Evolutionary conservation across 2,888 invertebrate species (phyloP).

Genomic region (Campoplex capitator): DNA sequence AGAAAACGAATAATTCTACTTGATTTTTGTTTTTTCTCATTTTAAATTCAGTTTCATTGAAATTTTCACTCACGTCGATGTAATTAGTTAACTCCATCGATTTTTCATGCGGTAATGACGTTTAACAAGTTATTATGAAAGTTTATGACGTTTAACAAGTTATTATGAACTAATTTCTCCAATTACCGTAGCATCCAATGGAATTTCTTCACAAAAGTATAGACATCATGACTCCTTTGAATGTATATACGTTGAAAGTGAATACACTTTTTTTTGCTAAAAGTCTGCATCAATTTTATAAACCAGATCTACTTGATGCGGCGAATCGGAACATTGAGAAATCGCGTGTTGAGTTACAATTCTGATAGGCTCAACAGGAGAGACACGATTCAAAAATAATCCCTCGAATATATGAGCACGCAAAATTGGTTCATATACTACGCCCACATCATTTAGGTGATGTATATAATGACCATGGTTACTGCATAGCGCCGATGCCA

Average conservation of each 20-base stretch:
- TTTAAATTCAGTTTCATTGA: neutral
- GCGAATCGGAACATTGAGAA: neutral
- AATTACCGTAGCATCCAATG: too few species aligned
- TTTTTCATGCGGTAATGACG: too few species aligned
- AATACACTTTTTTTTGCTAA: neutral
- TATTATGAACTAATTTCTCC: too few species aligned
- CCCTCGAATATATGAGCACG: slow-evolving; percentile 2
- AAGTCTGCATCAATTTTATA: neutral
- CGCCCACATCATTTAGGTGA: neutral
- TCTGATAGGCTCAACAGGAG: neutral
- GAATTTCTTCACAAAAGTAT: neutral
- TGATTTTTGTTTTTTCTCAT: neutral
- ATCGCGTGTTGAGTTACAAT: slow-evolving; percentile 36
- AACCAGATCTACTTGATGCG: neutral
- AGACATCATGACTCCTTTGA: neutral
- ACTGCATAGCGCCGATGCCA: slow-evolving; percentile 22
- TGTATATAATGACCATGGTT: slow-evolving; percentile 31
- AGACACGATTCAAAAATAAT: slow-evolving; percentile 17
- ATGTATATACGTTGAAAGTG: neutral
- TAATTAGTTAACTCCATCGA: too few species aligned
- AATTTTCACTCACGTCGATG: neutral
- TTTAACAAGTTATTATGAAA: too few species aligned
- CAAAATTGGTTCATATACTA: slow-evolving; percentile 11
- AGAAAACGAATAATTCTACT: neutral
- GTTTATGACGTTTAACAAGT: too few species aligned